These are phyloP conservation scores for Sebastes schlegelii DNA, from an alignment of 2,113 vertebrate species.

Conservation along the genomic window DNA sequence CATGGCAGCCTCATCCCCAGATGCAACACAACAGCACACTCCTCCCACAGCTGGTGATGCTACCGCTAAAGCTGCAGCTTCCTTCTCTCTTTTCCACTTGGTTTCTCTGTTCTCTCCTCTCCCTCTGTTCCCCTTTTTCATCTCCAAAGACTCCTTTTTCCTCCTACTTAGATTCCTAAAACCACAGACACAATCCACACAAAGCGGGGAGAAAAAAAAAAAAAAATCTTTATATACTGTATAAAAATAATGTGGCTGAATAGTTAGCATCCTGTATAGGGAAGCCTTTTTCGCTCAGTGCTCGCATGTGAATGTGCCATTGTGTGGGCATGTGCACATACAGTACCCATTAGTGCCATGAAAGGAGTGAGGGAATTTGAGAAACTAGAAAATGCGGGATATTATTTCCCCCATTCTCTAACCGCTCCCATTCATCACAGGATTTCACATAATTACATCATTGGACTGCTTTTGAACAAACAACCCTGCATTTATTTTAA, in stretches of 20 bases:
- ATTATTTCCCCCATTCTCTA: slow-evolving; percentile 12
- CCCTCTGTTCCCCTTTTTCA: slow-evolving; percentile 46
- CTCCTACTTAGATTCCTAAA: slow-evolving; percentile 66
- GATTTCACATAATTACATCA: slow-evolving; percentile 82
- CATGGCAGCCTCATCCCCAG: slow-evolving; percentile 84
- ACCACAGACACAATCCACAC: slow-evolving; percentile 47
- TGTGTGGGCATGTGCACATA: slow-evolving; percentile 24
- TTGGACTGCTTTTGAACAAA: slow-evolving; percentile 48
- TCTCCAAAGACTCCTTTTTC: slow-evolving; percentile 47
- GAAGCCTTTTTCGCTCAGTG: not conserved
- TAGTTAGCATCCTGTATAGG: slow-evolving; percentile 13
- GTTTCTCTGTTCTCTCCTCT: slow-evolving; percentile 38
- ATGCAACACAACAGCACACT: slow-evolving; percentile 81
- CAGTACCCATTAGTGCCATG: slow-evolving; percentile 9
- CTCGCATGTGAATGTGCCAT: slow-evolving; percentile 7
- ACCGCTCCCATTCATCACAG: slow-evolving; percentile 56
- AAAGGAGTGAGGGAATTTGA: slow-evolving; percentile 29
- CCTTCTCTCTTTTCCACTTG: slow-evolving; percentile 69
- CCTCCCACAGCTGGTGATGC: slow-evolving; percentile 81
- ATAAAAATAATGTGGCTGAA: slow-evolving; percentile 27
- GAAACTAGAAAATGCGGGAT: slow-evolving; percentile 40
- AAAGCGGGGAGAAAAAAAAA: slow-evolving; percentile 29
- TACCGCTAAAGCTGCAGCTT: slow-evolving; percentile 72
- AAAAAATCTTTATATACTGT: slow-evolving; percentile 23
- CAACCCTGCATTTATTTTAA: slow-evolving; percentile 34